These are phyloP conservation scores for Silurus lanzhouensis DNA, from an alignment of 2,797 vertebrate genomes.

Conservation along the genomic window DNA sequence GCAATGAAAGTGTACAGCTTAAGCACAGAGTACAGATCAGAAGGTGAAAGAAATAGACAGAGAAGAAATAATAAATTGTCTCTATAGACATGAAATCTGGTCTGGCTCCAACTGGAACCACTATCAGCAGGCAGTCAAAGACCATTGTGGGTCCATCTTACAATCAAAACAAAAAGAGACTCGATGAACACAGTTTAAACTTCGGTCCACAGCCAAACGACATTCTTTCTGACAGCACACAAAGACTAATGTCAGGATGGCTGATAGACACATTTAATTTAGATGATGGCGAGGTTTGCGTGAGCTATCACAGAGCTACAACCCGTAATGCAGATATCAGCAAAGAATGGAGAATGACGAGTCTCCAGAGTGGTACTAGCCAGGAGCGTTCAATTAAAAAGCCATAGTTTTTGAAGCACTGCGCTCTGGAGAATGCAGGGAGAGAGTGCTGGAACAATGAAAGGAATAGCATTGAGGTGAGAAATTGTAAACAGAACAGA, in stretches of 20 bases:
- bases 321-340: slow-evolving; percentile 38
- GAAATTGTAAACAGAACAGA: slow-evolving; percentile 29
- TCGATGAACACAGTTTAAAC: neutral
- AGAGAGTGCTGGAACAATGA: slow-evolving; percentile 6
- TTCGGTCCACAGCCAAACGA: neutral
- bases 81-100: neutral
- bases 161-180: neutral
- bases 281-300: slow-evolving; percentile 18
- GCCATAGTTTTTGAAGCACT: slow-evolving; percentile 27
- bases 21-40: neutral
- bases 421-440: slow-evolving; percentile 13
- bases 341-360: neutral
- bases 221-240: slow-evolving; percentile 16
- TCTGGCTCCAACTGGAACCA: neutral
- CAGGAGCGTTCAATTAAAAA: slow-evolving; percentile 47
- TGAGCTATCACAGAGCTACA: neutral
- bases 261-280: slow-evolving; percentile 14
- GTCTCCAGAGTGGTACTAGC: slow-evolving; percentile 37
- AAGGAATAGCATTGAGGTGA: slow-evolving; percentile 32
- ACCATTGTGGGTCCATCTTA: neutral
- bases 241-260: slow-evolving; percentile 12
- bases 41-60: neutral
- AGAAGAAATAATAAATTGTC: neutral
- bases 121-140: neutral
- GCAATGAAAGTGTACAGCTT: neutral